Conservation (phyloP, 1,140 invertebrate genomes). For the Thaumetopoea pityocampa region DNA sequence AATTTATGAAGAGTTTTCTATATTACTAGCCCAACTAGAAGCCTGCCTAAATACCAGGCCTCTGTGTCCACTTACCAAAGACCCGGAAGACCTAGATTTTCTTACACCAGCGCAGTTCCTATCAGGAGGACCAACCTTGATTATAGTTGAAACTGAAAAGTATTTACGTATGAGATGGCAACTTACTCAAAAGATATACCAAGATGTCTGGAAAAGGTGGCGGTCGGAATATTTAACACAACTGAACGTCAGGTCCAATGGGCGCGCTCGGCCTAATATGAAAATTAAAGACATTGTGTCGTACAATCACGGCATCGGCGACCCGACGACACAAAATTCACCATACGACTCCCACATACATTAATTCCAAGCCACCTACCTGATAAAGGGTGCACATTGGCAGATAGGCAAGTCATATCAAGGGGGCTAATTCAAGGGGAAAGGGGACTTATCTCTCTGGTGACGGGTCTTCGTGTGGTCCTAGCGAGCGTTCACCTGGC, state of each 20-base stretch:
- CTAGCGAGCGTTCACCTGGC: too few relatives aligned
- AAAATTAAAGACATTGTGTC: not conserved
- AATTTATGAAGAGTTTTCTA: too few relatives aligned
- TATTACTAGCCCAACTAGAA: conserved; percentile 1
- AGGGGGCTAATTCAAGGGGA: too few relatives aligned
- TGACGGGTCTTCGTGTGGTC: too few relatives aligned
- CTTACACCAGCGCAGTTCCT: too few relatives aligned
- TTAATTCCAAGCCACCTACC: too few relatives aligned
- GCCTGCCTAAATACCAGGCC: not conserved
- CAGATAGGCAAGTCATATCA: too few relatives aligned
- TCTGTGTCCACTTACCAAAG: not conserved
- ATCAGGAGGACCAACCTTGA: not conserved
- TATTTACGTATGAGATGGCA: not conserved
- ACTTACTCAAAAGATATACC: not conserved
- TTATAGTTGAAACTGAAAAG: not conserved
- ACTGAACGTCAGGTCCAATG: not conserved
- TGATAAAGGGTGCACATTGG: too few relatives aligned
- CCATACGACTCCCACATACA: too few relatives aligned
- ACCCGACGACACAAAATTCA: too few relatives aligned
- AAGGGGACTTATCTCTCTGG: too few relatives aligned
- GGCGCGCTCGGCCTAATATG: not conserved
- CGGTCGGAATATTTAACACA: conserved; percentile 4
- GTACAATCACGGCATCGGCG: too few relatives aligned
- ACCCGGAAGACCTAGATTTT: not conserved
- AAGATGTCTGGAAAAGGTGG: conserved; percentile 2